Base-by-base conservation (phyloP, 1,140 invertebrate species). In the Arctopsyche grandis region DNA sequence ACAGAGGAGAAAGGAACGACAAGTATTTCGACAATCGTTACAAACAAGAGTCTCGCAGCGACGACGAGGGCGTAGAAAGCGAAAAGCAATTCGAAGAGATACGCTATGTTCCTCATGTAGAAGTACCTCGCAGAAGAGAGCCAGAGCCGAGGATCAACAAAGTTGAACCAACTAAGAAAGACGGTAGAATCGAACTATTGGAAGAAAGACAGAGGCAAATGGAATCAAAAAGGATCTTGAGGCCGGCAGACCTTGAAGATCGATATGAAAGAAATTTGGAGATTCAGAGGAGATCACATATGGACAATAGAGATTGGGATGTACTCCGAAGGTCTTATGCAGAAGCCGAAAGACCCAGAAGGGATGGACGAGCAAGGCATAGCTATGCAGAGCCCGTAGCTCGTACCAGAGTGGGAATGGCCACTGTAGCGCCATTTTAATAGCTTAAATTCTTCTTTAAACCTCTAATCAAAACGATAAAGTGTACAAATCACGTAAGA, bases 351-450 rank as follows among this genome's bases (percentile, higher is more conserved):
- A 79, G 87, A 46, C 86, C 86, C 76, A 86, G 84, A 80, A 84
- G 85, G 5, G 88, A 89, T 76, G 87, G 86, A 82, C 84, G 87
- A 14, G 88, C 87, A 81, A 85, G 87, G 21, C 88, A 89, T 82
- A 89, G 88, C 77, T 89, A 89, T 75, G 88, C 88, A 38, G 87
- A 89, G 74, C 88, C 88, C 12, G 86, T 89, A 69, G 86, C 86
- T 0, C 82, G 88, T 26, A 87, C 86, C n/a, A 85, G 87, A 43
- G 84, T 89, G 5, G 87, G 87, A 0, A 87, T 87, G 66, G 87
- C 82, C 4, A 80, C 82, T 1, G 80, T 89, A 38, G 84, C 87
- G 79, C 87, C 88, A 46, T 89, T 88, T 81, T 89, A 83, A 83
- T 5, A 58, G 5, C 69, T 21, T 16, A 16, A 4, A 66, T 1